phyloP scores from a whole-genome alignment of 2,113 vertebrate species.

The Rostratula benghalensis region DNA sequence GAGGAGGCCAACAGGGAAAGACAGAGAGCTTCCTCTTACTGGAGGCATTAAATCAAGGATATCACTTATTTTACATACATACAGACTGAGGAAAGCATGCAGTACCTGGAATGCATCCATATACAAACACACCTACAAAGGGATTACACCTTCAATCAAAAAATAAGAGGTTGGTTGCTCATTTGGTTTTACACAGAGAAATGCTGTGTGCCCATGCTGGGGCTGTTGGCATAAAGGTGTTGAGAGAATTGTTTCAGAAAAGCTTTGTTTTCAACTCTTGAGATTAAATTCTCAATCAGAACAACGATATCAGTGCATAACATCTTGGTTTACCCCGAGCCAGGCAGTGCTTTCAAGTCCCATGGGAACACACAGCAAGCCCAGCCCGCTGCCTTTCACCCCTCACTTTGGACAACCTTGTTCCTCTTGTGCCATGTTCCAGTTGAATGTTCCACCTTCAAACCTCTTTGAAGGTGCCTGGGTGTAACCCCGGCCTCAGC shows the following conservation, averaged over 20 bases:
- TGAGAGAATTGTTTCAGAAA: background rate
- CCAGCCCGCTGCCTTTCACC: background rate
- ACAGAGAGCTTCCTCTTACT: background rate
- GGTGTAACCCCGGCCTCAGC: background rate
- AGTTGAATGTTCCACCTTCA: background rate
- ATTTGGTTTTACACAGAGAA: background rate
- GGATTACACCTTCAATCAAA: background rate
- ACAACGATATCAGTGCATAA: rapidly evolving
- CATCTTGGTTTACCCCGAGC: rapidly evolving
- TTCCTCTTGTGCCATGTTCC: background rate
- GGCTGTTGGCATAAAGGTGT: background rate
- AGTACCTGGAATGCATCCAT: background rate
- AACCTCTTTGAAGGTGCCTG: background rate
- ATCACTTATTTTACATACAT: background rate
- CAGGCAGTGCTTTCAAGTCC: background rate
- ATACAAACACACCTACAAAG: background rate
- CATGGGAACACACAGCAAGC: background rate
- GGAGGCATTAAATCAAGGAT: background rate
- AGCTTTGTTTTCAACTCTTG: background rate
- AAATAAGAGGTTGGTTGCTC: background rate
- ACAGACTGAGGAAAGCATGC: background rate
- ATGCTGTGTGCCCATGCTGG: rapidly evolving
- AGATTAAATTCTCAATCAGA: background rate
- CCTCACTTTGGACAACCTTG: rapidly evolving
- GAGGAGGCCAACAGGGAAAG: too few relatives aligned